These are phyloP conservation scores for Dicaeum eximium DNA, from an alignment of 2,113 vertebrate genomes.

Conservation along the genomic window DNA sequence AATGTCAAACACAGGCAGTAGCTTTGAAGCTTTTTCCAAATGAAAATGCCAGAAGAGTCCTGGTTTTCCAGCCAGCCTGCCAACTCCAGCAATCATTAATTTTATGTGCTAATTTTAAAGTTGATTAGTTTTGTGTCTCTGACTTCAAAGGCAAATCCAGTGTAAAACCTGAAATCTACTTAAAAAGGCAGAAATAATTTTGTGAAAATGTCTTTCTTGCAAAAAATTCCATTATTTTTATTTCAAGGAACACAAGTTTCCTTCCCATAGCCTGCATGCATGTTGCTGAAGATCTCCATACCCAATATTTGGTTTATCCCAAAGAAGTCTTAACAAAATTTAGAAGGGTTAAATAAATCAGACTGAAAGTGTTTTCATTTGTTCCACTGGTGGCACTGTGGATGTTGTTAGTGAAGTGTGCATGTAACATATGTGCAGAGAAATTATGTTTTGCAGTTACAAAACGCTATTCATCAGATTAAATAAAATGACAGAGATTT, in stretches of 20 bases:
- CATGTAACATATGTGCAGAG: neutral
- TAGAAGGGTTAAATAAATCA: neutral
- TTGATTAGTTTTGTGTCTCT: slow-evolving; percentile 43
- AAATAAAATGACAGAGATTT: slow-evolving; percentile 66
- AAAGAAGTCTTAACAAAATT: neutral
- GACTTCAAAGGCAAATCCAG: slow-evolving; percentile 36
- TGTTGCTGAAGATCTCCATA: neutral
- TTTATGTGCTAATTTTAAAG: slow-evolving; percentile 72
- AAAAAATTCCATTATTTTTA: neutral
- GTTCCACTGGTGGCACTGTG: slow-evolving; percentile 38
- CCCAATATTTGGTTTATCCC: neutral
- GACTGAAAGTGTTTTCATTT: slow-evolving; percentile 5
- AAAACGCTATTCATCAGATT: slow-evolving; percentile 58
- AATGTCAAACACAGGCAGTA: slow-evolving; percentile 52
- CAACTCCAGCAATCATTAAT: slow-evolving; percentile 70
- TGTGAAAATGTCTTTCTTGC: neutral
- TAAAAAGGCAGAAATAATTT: neutral
- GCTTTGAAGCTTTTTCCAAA: slow-evolving; percentile 72
- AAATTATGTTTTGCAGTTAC: slow-evolving; percentile 62
- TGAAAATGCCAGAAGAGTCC: slow-evolving; percentile 52
- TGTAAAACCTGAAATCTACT: neutral
- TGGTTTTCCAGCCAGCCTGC: slow-evolving; percentile 66
- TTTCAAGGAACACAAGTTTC: neutral
- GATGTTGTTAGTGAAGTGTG: slow-evolving; percentile 36
- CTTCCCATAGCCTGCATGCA: neutral